These are phyloP conservation scores for Zygogramma bicolorata DNA, from an alignment of 2,888 invertebrate species.

Conservation along the genomic window DNA sequence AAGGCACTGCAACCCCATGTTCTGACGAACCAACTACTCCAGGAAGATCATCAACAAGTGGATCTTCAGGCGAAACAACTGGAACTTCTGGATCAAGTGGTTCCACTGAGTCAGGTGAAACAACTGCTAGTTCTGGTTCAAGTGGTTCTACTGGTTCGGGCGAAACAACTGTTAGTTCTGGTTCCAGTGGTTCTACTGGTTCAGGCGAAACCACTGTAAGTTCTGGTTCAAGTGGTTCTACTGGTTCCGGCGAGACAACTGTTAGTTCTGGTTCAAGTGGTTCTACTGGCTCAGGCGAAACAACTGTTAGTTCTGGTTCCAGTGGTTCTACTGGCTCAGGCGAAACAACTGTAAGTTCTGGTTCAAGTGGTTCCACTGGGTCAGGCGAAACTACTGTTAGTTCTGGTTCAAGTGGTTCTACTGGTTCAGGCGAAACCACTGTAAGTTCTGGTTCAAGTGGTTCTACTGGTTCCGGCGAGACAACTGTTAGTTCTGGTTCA, in stretches of 20 bases:
- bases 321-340: not conserved
- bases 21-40: not conserved
- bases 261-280: not conserved
- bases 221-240: not conserved
- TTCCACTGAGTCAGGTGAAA: not conserved
- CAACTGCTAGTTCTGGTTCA: not conserved
- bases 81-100: not conserved
- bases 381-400: not conserved
- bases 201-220: not conserved
- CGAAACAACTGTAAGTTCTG: not conserved
- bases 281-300: not conserved
- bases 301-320: not conserved
- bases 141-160: not conserved
- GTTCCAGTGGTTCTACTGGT: not conserved
- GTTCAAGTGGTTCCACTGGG: not conserved
- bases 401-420: not conserved
- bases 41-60: not conserved
- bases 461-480: not conserved
- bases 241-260: too few relatives aligned
- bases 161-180: not conserved
- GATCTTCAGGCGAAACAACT: too few relatives aligned
- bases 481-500: not conserved
- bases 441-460: not conserved
- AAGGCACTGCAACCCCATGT: not conserved
- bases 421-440: not conserved